A percentile compares a stretch with the other conserved stretches of the same genome.
Evolutionary conservation across 2,888 invertebrate genomes (phyloP).

Genomic region (Lagria hirta): DNA sequence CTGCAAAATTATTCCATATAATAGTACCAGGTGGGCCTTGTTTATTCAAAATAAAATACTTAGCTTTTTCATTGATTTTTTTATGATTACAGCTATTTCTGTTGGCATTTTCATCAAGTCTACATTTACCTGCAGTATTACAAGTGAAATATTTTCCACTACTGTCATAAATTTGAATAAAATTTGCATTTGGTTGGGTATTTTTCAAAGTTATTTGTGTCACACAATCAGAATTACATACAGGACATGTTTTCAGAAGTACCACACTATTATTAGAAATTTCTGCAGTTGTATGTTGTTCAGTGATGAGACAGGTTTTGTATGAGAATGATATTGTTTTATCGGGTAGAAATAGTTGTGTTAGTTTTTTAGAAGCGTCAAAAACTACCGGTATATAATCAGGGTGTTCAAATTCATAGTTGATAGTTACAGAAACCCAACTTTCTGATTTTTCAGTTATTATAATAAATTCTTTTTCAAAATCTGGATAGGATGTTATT

Average conservation of each 20-base stretch:
- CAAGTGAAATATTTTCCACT: constrained; percentile 37
- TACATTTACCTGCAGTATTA: constrained; percentile 35
- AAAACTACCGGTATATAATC: constrained; percentile 36
- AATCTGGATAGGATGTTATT: constrained; percentile 27
- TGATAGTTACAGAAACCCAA: constrained; percentile 36
- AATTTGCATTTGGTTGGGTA: constrained; percentile 9
- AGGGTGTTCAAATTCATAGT: constrained; percentile 38
- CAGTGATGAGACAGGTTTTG: no score
- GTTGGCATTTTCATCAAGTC: constrained; percentile 30
- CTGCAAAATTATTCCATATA: constrained; percentile 28
- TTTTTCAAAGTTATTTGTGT: constrained; percentile 4
- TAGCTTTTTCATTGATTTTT: constrained; percentile 25
- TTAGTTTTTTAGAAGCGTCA: constrained; percentile 7
- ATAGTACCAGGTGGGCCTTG: constrained; percentile 22
- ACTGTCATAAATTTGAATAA: constrained; percentile 34
- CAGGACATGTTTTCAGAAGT: constrained; percentile 33
- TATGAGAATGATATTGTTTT: constrained; percentile 1
- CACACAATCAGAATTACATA: constrained; percentile 27
- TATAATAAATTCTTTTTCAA: constrained; percentile 31
- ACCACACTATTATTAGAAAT: constrained; percentile 26
- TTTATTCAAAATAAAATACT: constrained; percentile 22
- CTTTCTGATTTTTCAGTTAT: constrained; percentile 26
- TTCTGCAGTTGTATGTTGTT: constrained; percentile 18
- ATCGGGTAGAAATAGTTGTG: constrained; percentile 12
- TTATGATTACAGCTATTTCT: constrained; percentile 32